Conservation (phyloP, 2,113 vertebrate species). For the Xenotilapia longispinis region DNA sequence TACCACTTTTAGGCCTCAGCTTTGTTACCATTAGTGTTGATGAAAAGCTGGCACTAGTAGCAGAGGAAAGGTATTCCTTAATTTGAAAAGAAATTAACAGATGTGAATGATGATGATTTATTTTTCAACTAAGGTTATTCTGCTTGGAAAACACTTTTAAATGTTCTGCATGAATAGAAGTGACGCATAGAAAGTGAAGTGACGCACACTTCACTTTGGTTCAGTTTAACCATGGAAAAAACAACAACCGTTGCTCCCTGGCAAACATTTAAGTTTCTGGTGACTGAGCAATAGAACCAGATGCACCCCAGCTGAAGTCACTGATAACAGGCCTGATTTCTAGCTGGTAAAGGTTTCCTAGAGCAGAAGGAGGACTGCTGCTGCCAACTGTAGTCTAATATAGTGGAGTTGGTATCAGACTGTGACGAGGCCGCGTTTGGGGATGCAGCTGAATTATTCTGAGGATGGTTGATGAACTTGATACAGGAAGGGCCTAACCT, state of each 20-base stretch:
- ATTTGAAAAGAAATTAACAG: neutral
- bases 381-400: neutral
- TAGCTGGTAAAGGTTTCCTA: neutral
- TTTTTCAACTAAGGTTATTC: neutral
- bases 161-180: neutral
- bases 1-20: neutral
- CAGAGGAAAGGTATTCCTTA: neutral
- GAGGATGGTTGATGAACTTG: neutral
- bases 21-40: neutral
- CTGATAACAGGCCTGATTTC: neutral
- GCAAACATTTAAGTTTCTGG: neutral
- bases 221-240: neutral
- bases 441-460: neutral
- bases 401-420: neutral
- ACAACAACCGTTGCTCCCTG: neutral
- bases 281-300: neutral
- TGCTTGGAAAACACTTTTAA: neutral
- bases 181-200: too few species aligned
- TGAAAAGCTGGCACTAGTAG: neutral
- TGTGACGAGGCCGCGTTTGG: neutral
- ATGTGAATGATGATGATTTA: neutral
- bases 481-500: neutral
- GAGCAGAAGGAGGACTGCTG: neutral
- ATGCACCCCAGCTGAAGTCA: neutral
- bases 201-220: neutral